Conservation (phyloP, 2,888 invertebrate species). For the Plagodis pulveraria region DNA sequence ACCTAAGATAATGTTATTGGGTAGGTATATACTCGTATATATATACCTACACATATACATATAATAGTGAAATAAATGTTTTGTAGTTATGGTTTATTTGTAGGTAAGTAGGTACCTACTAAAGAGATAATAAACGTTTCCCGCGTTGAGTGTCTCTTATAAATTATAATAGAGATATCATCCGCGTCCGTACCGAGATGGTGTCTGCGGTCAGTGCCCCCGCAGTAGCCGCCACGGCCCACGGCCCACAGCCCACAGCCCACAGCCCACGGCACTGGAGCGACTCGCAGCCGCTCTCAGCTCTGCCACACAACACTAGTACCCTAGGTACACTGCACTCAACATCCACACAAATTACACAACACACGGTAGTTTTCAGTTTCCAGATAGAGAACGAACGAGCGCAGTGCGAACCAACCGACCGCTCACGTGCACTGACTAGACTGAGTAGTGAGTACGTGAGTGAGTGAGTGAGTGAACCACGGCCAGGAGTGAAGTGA, state of each 20-base stretch:
- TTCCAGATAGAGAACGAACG: not conserved
- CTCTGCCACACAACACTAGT: not conserved
- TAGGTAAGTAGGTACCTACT: too few relatives aligned
- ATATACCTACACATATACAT: too few relatives aligned
- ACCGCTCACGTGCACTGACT: not conserved
- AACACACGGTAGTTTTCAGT: not conserved
- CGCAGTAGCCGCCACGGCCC: conserved; percentile 26
- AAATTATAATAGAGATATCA: not conserved
- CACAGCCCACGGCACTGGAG: not conserved
- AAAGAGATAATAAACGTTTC: not conserved
- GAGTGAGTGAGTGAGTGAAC: too few relatives aligned
- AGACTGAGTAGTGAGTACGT: too few relatives aligned
- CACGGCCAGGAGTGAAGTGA: too few relatives aligned
- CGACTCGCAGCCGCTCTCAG: not conserved
- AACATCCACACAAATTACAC: not conserved
- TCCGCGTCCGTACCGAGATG: conserved; percentile 51
- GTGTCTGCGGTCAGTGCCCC: conserved; percentile 67
- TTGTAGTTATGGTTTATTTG: too few relatives aligned
- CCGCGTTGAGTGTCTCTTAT: not conserved
- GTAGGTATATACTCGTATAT: too few relatives aligned
- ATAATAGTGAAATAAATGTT: too few relatives aligned
- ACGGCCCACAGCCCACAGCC: too few relatives aligned
- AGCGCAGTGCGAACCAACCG: not conserved
- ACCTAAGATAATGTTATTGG: too few relatives aligned
- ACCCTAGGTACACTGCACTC: not conserved